Percentiles rank a stretch among this genome's conserved stretches.
These are phyloP conservation scores for Spicauda simplicius DNA, from an alignment of 2,888 invertebrate genomes.

Conservation along the genomic window DNA sequence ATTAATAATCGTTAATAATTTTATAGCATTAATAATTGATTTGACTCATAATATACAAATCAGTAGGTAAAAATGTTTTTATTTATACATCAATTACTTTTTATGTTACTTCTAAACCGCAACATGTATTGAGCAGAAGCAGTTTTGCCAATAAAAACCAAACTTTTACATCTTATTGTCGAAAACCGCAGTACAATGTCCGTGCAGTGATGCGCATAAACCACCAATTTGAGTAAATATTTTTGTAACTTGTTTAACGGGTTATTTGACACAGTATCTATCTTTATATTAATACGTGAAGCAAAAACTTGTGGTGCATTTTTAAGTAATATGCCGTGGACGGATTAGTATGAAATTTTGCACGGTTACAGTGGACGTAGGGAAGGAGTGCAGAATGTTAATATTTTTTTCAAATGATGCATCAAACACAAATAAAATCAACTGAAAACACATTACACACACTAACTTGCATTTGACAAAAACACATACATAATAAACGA, in stretches of 20 bases:
- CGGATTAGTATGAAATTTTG: too few species aligned
- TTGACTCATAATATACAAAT: neutral
- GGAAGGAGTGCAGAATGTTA: too few species aligned
- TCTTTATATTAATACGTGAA: too few species aligned
- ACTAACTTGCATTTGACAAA: too few species aligned
- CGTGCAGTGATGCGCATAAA: constrained; percentile 12
- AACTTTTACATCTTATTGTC: constrained; percentile 14
- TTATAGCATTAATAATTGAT: constrained; percentile 3
- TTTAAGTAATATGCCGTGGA: too few species aligned
- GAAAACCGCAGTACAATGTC: constrained; percentile 10
- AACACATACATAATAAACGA: too few species aligned
- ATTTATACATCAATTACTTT: neutral
- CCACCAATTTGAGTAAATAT: constrained; percentile 14
- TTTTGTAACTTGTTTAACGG: neutral
- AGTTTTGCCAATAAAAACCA: neutral
- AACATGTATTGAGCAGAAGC: neutral
- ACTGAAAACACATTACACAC: too few species aligned
- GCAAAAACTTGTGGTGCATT: too few species aligned
- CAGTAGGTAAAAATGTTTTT: neutral
- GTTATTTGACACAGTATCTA: too few species aligned
- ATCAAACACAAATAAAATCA: too few species aligned
- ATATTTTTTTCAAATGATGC: too few species aligned
- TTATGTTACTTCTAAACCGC: neutral
- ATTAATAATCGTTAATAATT: neutral
- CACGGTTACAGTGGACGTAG: too few species aligned